A percentile compares a stretch with the other conserved stretches of the same genome.
These are phyloP conservation scores for Agrilus mali DNA, from an alignment of 2,888 invertebrate species.

Conservation along the genomic window DNA sequence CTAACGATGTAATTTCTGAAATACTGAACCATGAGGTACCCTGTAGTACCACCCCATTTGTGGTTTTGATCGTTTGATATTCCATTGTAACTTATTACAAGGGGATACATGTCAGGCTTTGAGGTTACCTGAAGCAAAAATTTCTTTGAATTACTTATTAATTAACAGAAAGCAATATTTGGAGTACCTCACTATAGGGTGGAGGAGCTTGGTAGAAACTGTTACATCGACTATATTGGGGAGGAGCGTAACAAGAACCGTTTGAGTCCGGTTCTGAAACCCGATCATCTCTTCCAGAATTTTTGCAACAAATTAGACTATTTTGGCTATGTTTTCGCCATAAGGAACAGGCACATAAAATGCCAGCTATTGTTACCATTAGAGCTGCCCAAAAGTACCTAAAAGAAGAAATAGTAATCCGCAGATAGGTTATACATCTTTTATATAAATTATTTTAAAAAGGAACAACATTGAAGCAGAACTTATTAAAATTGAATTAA, in stretches of 20 bases:
- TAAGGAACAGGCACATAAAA: conserved; percentile 54
- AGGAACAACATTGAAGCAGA: too few relatives aligned
- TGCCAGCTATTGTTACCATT: conserved; percentile 54
- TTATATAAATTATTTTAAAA: too few relatives aligned
- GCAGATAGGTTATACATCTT: too few relatives aligned
- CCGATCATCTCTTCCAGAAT: conserved; percentile 38
- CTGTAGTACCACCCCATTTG: conserved; percentile 54
- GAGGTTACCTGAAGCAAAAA: conserved; percentile 55
- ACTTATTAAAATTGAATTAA: too few relatives aligned
- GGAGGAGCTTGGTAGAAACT: conserved; percentile 75
- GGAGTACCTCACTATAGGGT: conserved; percentile 66
- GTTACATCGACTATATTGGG: conserved; percentile 72
- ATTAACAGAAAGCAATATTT: neutral
- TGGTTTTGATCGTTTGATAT: conserved; percentile 45
- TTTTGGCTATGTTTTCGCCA: conserved; percentile 43
- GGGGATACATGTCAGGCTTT: conserved; percentile 73
- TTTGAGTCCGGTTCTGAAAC: conserved; percentile 64
- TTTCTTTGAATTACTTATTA: neutral
- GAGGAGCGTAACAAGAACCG: conserved; percentile 70
- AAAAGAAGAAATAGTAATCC: conserved; percentile 2
- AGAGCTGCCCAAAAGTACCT: conserved; percentile 43
- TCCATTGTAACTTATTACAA: conserved; percentile 64
- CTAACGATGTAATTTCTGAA: conserved; percentile 67
- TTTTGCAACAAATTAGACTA: conserved; percentile 29
- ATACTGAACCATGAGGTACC: conserved; percentile 75